Evolutionary conservation across 1,140 invertebrate genomes (phyloP), one percentile per base, ranked within the genome.

Genomic region (Proales similis): DNA sequence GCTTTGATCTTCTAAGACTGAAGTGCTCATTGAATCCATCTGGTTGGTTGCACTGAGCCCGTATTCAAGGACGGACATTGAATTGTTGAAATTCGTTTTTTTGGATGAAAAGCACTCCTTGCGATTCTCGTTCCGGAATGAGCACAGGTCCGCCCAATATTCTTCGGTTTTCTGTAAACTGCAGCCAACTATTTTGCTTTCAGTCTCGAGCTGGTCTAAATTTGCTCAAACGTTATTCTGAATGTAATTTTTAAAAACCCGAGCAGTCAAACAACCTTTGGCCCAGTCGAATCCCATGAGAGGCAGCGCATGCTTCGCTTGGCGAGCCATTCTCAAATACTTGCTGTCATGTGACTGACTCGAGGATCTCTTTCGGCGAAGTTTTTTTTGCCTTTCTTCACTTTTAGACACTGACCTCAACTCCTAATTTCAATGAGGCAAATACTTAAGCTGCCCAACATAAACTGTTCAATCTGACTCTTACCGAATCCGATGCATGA

Each of bases 271-370:
- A n/a, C n/a, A 17, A 51, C 30, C 49, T 26, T 42, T 20, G 9
- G 51, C 51, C 51, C 51, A 57, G 32, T 39, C 51, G 11, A 57
- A 42, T 6, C 51, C 51, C 7, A 57, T n/a, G 0, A 57, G 20
- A 9, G 51, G 51, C 5, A 42, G 39, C 19, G 29, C 45, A 29
- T 57, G 27, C 4, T 24, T 39, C 9, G 51, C 51, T 14, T 43
- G 17, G 39, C 45, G 39, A 24, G 51, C 51, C 9, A 22, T 19
- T 57, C 45, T 57, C 45, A 42, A 42, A 42, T 57, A 57, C 14
- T 57, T 24, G 38, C 17, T 57, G 27, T n/a, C n/a, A n/a, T n/a
- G n/a, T n/a, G n/a, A n/a, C n/a, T n/a, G n/a, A n/a, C n/a, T n/a
- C n/a, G n/a, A n/a, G n/a, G n/a, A n/a, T n/a, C n/a, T n/a, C n/a